Conservation (phyloP, 2,113 vertebrate species). For the Otus sunia region DNA sequence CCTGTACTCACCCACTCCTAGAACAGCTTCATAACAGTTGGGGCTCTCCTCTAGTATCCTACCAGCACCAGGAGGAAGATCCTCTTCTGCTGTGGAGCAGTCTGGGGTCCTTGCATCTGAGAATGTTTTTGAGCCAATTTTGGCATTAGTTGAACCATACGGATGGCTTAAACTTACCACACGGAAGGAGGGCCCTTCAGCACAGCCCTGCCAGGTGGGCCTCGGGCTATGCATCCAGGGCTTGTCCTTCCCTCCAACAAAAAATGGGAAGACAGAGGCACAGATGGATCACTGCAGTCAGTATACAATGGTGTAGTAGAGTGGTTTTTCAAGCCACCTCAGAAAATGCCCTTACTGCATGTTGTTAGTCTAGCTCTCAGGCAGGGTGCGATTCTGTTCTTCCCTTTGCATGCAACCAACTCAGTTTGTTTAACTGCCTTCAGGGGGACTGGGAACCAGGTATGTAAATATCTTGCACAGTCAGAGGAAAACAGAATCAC, state of each 20-base stretch:
- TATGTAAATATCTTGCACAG: background rate
- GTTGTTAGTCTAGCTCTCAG: background rate
- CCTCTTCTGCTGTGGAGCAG: background rate
- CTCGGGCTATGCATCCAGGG: background rate
- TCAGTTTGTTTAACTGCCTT: background rate
- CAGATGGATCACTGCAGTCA: background rate
- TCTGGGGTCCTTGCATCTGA: background rate
- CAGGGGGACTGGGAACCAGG: background rate
- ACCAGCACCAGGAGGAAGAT: background rate
- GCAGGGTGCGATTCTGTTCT: background rate
- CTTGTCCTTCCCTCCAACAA: background rate
- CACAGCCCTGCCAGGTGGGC: background rate
- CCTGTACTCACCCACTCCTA: background rate
- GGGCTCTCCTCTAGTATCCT: background rate
- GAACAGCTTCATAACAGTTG: background rate
- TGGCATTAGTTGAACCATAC: background rate
- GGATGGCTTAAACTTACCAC: background rate
- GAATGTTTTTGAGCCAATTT: background rate
- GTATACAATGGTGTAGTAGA: background rate
- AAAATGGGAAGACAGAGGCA: background rate
- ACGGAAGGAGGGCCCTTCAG: background rate
- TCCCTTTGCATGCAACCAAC: background rate
- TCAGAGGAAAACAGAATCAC: background rate
- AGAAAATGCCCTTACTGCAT: background rate
- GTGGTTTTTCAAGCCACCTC: background rate